Evolutionary conservation across 2,888 invertebrate genomes (phyloP), one percentile per base, ranked within the genome.

Genomic region (Camponotus fellah): DNA sequence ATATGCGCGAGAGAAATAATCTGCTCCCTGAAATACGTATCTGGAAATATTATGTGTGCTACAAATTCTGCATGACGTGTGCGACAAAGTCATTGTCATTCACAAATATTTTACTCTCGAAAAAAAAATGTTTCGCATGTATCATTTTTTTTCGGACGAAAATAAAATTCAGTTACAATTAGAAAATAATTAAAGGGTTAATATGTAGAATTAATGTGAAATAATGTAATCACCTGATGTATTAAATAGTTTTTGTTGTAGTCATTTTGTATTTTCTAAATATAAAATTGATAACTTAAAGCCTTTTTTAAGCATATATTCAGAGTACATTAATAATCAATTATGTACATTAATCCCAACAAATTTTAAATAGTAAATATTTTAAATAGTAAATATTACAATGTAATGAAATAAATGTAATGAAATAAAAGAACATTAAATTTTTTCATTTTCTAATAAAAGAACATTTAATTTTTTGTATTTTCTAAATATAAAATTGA

Each of bases 1-100:
- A 80, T 72, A 80, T 49, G 79, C 71, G 72, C 60, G 79, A 37
- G 72, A 37, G 60, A 49, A 72, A 72, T 72, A 80, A 80, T 80
- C 72, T 80, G 72, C 62, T 80, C 34, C 46, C 60, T 60, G 60
- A 80, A 80, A 80, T 79, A 60, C 60, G 37, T 60, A 79, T 72
- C 72, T n/a, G 34, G 72, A 80, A 71, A 58, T 79, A 80, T 80
- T 72, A 60, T 21, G 37, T 60, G 72, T 43, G 60, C 60, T 37
- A 34, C 37, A 72, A 53, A 71, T 80, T 60, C 72, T 4, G 34
- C 71, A 49, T 71, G 60, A 76, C 64, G 46, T 34, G 75, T 66
- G 66, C 58, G 77, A 77, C 69, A 69, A 69, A 69, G 77, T 77
- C 77, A 32, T 49, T 21, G 43, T 40, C 26, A 26, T 14, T 69